Conservation (phyloP, 2,888 invertebrate species). For the Eulithis testata region DNA sequence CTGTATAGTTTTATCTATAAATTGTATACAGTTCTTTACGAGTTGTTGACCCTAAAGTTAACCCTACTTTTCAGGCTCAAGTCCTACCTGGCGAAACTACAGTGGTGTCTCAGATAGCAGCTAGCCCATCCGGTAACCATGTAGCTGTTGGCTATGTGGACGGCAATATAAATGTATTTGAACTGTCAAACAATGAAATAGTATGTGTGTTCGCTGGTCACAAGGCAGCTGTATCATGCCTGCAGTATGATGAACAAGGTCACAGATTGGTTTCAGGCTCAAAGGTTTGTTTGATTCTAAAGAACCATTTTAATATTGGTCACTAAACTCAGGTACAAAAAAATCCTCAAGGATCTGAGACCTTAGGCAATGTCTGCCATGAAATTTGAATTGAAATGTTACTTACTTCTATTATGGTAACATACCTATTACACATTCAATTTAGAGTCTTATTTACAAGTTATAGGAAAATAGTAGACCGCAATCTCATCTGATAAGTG, state of each 20-base stretch:
- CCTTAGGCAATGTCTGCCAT: too few relatives aligned
- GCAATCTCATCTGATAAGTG: too few relatives aligned
- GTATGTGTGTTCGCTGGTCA: slow-evolving; percentile 93
- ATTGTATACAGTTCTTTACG: not conserved
- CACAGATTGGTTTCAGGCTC: slow-evolving; percentile 95
- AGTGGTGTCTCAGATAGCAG: slow-evolving; percentile 90
- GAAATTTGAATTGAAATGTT: too few relatives aligned
- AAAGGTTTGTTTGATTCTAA: slow-evolving; percentile 81
- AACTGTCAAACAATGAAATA: slow-evolving; percentile 89
- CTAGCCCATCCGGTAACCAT: slow-evolving; percentile 90
- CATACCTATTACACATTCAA: too few relatives aligned
- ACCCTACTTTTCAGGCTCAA: slow-evolving; percentile 84
- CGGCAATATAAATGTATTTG: slow-evolving; percentile 93
- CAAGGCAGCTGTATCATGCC: slow-evolving; percentile 91
- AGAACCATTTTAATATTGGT: too few relatives aligned
- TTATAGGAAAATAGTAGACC: too few relatives aligned
- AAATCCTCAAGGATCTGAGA: too few relatives aligned
- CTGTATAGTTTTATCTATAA: not conserved
- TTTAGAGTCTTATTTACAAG: too few relatives aligned
- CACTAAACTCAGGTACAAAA: too few relatives aligned
- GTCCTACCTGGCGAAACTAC: slow-evolving; percentile 92
- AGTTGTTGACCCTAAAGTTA: slow-evolving; percentile 6
- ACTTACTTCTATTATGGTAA: too few relatives aligned
- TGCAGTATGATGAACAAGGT: slow-evolving; percentile 93
- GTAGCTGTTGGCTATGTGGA: slow-evolving; percentile 97